Evolutionary conservation across 2,113 vertebrate species (phyloP), one percentile per base, ranked within the genome.

Genomic region (Melospiza georgiana): DNA sequence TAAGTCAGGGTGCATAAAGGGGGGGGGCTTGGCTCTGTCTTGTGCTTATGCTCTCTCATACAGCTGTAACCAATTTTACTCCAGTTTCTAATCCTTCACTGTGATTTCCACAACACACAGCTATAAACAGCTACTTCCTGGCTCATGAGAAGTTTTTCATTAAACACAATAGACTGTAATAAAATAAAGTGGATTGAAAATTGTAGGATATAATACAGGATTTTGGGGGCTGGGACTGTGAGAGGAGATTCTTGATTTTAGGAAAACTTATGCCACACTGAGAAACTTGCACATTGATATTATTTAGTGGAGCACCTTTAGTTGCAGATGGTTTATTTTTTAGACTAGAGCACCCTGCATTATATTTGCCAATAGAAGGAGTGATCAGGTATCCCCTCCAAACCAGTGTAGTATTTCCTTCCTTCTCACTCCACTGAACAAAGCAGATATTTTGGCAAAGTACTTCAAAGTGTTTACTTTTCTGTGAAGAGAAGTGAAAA

Each of bases 71-170:
- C 91, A 93, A 89, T 96, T 97, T 96, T 79, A 57, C 54, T 95
- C 91, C 88, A 86, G 88, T 91, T 98, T 97, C 93, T 97, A 96
- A 98, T 97, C 93, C 90, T 90, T 83, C 92, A 84, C 87, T 96
- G 68, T 96, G 96, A 97, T 97, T 98, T 98, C 96, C 97, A 95
- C 95, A 97, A 95, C 96, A 96, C 94, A 91, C 63, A 94, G 43
- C 93, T 97, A 81, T 97, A 97, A 97, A 97, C 76, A 95, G 89
- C 94, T 95, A 94, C 96, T 95, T 98, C 93, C 81, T 96, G 84
- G 93, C 91, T 94, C 57, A 90, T 43, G 85, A 97, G 95, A 96
- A 93, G 89, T 96, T 97, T 97, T 96, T 96, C 90, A 97, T 97
- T 97, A 97, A 98, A 93, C 80, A 93, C 95, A 96, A 96, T 48